Evolutionary conservation across 2,797 vertebrate genomes (phyloP), one percentile per base, ranked within the genome.

Genomic region (Margarornis squamiger): DNA sequence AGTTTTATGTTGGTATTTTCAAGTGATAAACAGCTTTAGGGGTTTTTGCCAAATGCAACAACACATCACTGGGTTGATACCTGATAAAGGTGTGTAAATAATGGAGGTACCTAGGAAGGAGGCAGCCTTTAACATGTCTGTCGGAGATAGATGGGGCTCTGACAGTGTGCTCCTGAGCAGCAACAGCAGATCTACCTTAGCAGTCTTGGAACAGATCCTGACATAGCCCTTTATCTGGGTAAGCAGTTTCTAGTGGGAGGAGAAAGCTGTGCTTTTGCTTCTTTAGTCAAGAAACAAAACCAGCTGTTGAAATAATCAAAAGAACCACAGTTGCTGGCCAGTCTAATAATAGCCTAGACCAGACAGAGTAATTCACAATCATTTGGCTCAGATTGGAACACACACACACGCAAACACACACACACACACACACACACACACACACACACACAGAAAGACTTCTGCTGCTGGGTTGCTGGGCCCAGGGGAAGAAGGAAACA

Each of bases 291-390:
- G 54, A 62, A 88, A 81, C 82, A 88, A 95, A 96, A 72, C 24
- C 94, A 96, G 82, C 93, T 96, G 94, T 84, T 88, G 83, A 86
- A 95, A 93, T 86, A 95, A 95, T 93, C n/a, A 61, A 75, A 92
- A 93, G 70, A 90, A 58, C 66, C 57, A 65, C 76, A 73, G 76
- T 92, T 93, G 66, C 83, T 94, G 86, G 70, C 79, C 88, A 55
- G 62, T 88, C 66, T 88, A 95, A 93, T 95, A 93, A 95, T 88
- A 96, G 76, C 26, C 71, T 58, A 84, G 88, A n/a, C 92, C 83
- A 95, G 93, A 93, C 70, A 84, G 80, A 93, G 54, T 75, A 90
- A 93, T 92, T 92, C 16, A 10, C 0, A 1, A 88, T 94, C 79
- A 81, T 95, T 94, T 95, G 92, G 66, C 90, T 94, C 66, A 58